These are phyloP conservation scores for Arothron firmamentum DNA, from an alignment of 2,113 vertebrate species.

Conservation along the genomic window DNA sequence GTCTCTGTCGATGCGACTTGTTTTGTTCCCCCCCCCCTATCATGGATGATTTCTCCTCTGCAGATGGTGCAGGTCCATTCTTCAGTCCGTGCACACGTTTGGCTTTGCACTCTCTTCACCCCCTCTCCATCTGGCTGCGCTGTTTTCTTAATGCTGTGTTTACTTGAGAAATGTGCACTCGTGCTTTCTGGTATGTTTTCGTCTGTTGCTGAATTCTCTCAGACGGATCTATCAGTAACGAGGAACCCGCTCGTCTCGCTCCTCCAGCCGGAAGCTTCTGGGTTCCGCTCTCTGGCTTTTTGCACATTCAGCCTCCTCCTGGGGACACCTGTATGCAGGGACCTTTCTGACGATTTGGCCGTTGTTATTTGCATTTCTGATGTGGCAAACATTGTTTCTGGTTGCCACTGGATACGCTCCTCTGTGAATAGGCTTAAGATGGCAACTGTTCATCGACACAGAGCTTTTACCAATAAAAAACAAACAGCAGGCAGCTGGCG, in stretches of 20 bases:
- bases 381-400: too few species aligned
- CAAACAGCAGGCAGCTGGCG: too few species aligned
- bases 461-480: too few species aligned
- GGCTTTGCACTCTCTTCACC: constrained; percentile 55
- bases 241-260: constrained; percentile 14
- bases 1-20: constrained; percentile 13
- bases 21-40: constrained; percentile 19
- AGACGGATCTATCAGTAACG: constrained; percentile 27
- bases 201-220: not conserved
- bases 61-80: constrained; percentile 65
- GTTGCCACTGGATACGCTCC: too few species aligned
- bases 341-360: too few species aligned
- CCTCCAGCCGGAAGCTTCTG: not conserved
- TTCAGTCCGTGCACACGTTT: constrained; percentile 48
- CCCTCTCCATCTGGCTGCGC: constrained; percentile 64
- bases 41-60: constrained; percentile 42
- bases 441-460: too few species aligned
- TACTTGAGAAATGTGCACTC: constrained; percentile 43
- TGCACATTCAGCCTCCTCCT: too few species aligned
- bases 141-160: constrained; percentile 42
- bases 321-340: too few species aligned
- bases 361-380: too few species aligned
- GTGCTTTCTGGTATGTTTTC: constrained; percentile 39
- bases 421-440: too few species aligned
- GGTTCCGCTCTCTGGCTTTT: too few species aligned